Evolutionary conservation across 35 echinoderm and acorn worm genomes (phyloP).

Genomic region (Holothuria glaberrima): DNA sequence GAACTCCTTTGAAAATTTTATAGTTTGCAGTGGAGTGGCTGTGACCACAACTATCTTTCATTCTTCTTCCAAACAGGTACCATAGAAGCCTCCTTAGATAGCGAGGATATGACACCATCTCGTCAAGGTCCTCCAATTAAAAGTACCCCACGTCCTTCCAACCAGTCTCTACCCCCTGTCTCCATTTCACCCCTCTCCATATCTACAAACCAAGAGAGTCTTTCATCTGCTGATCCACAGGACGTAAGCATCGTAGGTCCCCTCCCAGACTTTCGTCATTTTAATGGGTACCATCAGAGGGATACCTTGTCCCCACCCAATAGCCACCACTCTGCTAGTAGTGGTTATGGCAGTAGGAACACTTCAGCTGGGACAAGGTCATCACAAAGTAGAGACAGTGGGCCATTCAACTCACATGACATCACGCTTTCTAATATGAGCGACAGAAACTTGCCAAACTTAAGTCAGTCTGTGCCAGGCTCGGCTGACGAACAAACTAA

Average conservation of each 20-base stretch:
- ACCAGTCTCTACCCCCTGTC: not conserved
- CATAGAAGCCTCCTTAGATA: slow-evolving; percentile 23
- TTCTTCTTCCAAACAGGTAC: slow-evolving; percentile 6
- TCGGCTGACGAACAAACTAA: slow-evolving; percentile 63
- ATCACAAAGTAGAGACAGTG: slow-evolving; percentile 24
- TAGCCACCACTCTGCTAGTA: slow-evolving; percentile 68
- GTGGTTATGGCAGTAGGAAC: slow-evolving; percentile 74
- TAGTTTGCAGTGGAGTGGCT: no score
- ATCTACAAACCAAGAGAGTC: slow-evolving; percentile 58
- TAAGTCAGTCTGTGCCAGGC: not conserved
- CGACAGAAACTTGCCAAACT: not conserved
- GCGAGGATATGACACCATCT: not conserved
- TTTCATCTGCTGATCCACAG: slow-evolving; percentile 59
- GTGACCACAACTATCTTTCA: not conserved
- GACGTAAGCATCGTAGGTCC: slow-evolving; percentile 60
- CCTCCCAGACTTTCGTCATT: slow-evolving; percentile 38
- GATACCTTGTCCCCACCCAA: slow-evolving; percentile 62
- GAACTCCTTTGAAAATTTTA: no score
- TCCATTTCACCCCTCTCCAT: slow-evolving; percentile 64
- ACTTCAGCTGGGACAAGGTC: slow-evolving; percentile 66
- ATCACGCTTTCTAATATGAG: not conserved
- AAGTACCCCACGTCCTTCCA: slow-evolving; percentile 37
- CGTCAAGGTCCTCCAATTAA: slow-evolving; percentile 30
- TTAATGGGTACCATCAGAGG: slow-evolving; percentile 14
- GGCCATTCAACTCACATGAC: slow-evolving; percentile 5